A percentile compares a stretch with the other conserved stretches of the same genome.
Evolutionary conservation across 2,888 invertebrate species (phyloP).

Genomic region (Sceliomorpha sp.): DNA sequence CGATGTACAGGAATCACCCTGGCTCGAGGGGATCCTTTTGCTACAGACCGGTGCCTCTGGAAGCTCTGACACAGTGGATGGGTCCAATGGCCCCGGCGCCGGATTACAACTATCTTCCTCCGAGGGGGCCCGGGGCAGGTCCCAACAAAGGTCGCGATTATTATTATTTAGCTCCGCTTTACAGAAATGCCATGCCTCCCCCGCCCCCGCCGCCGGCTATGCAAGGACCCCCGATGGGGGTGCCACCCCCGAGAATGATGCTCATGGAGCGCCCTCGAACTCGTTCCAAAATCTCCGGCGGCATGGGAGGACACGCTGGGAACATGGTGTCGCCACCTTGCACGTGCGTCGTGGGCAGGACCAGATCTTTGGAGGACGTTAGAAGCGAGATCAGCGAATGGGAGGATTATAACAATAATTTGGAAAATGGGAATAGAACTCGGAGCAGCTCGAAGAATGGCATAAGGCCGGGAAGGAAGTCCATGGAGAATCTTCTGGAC

Average conservation of each 20-base stretch:
- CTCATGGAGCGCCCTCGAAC: slow-evolving; percentile 70
- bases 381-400: slow-evolving; percentile 85
- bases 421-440: slow-evolving; percentile 84
- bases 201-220: slow-evolving; percentile 81
- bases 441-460: slow-evolving; percentile 81
- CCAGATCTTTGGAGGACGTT: slow-evolving; percentile 88
- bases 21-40: slow-evolving; percentile 72
- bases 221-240: slow-evolving; percentile 65
- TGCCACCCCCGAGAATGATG: slow-evolving; percentile 73
- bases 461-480: slow-evolving; percentile 83
- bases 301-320: slow-evolving; percentile 51
- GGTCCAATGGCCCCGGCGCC: slow-evolving; percentile 81
- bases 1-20: slow-evolving; percentile 82
- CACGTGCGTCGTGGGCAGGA: slow-evolving; percentile 83
- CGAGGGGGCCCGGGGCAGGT: slow-evolving; percentile 76
- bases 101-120: slow-evolving; percentile 82
- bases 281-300: slow-evolving; percentile 64
- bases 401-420: slow-evolving; percentile 83
- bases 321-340: slow-evolving; percentile 79
- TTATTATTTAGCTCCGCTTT: slow-evolving; percentile 87
- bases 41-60: slow-evolving; percentile 81
- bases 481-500: slow-evolving; percentile 86
- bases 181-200: slow-evolving; percentile 85
- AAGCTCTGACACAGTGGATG: slow-evolving; percentile 81
- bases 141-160: slow-evolving; percentile 81